Percentiles rank a stretch among this genome's conserved stretches.
These are phyloP conservation scores for Gastracanthus pulcherrimus DNA, from an alignment of 2,888 invertebrate species.

Conservation along the genomic window DNA sequence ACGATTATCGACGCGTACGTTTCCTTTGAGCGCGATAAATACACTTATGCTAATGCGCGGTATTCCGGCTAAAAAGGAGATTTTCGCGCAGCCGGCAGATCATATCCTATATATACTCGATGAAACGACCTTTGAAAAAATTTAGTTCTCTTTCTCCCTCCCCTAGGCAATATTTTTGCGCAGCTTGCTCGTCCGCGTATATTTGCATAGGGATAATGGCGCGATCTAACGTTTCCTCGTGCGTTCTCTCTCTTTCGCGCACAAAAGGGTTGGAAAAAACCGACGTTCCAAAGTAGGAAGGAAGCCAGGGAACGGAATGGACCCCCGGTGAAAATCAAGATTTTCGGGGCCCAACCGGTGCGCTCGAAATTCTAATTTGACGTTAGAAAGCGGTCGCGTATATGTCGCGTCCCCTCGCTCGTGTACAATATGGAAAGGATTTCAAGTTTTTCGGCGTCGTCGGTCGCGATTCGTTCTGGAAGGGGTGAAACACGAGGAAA, in stretches of 20 bases:
- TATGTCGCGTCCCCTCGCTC: constrained; percentile 63
- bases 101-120: not conserved
- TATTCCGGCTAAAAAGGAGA: constrained; percentile 27
- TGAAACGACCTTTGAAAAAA: constrained; percentile 16
- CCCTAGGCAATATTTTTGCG: constrained; percentile 45
- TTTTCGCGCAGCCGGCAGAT: constrained; percentile 36
- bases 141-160: constrained; percentile 9
- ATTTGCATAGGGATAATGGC: constrained; percentile 57
- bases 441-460: constrained; percentile 68
- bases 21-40: constrained; percentile 20
- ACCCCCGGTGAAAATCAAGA: constrained; percentile 72
- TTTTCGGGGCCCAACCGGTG: constrained; percentile 68
- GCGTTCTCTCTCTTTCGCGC: constrained; percentile 14
- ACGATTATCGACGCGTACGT: constrained; percentile 22
- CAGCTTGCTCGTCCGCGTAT: constrained; percentile 49
- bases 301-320: constrained; percentile 17
- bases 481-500: constrained; percentile 51
- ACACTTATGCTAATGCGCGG: constrained; percentile 46
- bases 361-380: constrained; percentile 70
- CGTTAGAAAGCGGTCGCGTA: constrained; percentile 66
- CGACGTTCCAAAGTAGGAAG: constrained; percentile 22
- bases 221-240: constrained; percentile 50
- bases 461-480: constrained; percentile 45
- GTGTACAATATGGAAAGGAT: constrained; percentile 70
- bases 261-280: constrained; percentile 50